Conservation (phyloP, 2,113 vertebrate genomes). For the Hippocampus mohnikei region DNA sequence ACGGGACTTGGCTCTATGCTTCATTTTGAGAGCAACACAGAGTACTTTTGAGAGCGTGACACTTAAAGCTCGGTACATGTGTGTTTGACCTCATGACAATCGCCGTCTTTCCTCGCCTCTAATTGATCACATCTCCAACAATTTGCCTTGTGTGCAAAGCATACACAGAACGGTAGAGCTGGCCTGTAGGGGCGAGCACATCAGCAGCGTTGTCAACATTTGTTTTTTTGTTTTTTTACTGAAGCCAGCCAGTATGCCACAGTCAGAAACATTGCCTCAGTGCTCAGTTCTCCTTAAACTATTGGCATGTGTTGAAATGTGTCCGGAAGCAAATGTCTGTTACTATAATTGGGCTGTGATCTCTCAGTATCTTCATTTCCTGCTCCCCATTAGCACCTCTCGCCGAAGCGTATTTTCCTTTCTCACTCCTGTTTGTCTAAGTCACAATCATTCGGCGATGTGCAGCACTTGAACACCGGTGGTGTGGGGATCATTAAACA, state of each 20-base stretch:
- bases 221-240: constrained; percentile 16
- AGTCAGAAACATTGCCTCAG: neutral
- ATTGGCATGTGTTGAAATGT: constrained; percentile 25
- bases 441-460: constrained; percentile 28
- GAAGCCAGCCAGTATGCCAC: neutral
- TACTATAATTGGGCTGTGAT: constrained; percentile 41
- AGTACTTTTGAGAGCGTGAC: constrained; percentile 88
- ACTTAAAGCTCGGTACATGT: constrained; percentile 91
- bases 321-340: constrained; percentile 22
- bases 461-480: constrained; percentile 18
- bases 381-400: constrained; percentile 22
- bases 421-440: constrained; percentile 7
- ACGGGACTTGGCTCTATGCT: neutral
- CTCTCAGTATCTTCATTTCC: constrained; percentile 40
- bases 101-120: constrained; percentile 49
- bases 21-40: constrained; percentile 90
- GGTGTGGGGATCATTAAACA: constrained; percentile 50
- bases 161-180: too few species aligned
- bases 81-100: constrained; percentile 90
- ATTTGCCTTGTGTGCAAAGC: neutral
- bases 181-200: neutral
- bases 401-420: constrained; percentile 7
- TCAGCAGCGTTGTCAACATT: neutral
- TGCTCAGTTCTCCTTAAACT: constrained; percentile 21
- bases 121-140: too few species aligned